A percentile compares a stretch with the other conserved stretches of the same genome.
phyloP scores from a whole-genome alignment of 2,797 vertebrate genomes.

The Neostethus bicornis region DNA sequence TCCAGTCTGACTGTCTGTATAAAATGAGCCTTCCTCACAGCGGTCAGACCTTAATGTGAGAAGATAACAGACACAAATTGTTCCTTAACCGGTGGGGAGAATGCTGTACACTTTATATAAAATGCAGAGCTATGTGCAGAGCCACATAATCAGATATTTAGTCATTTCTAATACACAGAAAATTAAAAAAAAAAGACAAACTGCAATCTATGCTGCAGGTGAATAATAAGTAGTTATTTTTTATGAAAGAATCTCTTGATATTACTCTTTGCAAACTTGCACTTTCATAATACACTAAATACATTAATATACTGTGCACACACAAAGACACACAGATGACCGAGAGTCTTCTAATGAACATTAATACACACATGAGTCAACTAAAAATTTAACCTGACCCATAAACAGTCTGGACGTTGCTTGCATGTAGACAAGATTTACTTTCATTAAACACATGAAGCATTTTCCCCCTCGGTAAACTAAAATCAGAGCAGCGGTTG shows the following conservation, averaged over 20 bases:
- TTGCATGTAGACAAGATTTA: conserved; percentile 18
- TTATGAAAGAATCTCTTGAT: no score
- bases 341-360: conserved; percentile 18
- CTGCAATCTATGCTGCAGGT: no score
- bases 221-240: no score
- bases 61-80: conserved; percentile 45
- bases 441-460: conserved; percentile 32
- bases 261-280: no score
- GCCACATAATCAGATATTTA: no score
- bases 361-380: conserved; percentile 29
- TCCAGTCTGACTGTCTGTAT: conserved; percentile 43
- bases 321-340: neutral
- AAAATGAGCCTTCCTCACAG: conserved; percentile 53
- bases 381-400: conserved; percentile 42
- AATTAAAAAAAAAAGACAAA: no score
- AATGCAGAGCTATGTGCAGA: conserved; percentile 32
- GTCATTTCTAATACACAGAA: no score
- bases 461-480: conserved; percentile 40
- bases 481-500: conserved; percentile 40
- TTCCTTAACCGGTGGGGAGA: conserved; percentile 13
- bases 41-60: conserved; percentile 43
- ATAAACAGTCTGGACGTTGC: conserved; percentile 25
- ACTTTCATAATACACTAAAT: neutral
- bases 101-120: conserved; percentile 12
- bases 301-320: no score